Evolutionary conservation across 2,113 vertebrate genomes (phyloP), one percentile per base, ranked within the genome.

Genomic region (Megaleporinus macrocephalus): DNA sequence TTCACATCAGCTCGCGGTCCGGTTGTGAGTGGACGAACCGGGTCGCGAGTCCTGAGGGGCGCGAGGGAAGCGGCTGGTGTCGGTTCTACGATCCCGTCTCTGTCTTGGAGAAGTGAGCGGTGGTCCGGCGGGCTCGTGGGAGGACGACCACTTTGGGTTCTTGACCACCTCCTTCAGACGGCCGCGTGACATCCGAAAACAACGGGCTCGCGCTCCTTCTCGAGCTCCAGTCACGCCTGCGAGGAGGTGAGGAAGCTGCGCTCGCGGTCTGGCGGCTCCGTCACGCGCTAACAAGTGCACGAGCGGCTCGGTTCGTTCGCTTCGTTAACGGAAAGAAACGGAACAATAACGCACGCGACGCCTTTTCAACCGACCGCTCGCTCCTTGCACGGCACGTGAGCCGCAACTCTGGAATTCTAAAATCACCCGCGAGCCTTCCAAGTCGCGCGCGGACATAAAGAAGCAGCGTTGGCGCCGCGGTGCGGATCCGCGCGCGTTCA

Each of bases 381-480:
- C 4, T 20, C 51, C 7, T 55, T 55, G 16, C 51, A 4, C 51
- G 27, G 26, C 62, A 30, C 24, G 1, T 41, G 57, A 75, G 57
- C 15, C 18, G 73, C 12, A 15, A 13, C 59, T 26, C 53, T n/a
- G 51, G 1, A 16, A 1, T 0, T 57, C 36, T 44, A 20, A 44
- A 1, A 11, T 75, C 6, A 18, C n/a, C 22, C 55, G 26, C 6
- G 41, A 76, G 4, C 3, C 29, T 14, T 6, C 2, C 53, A 36
- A 27, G 13, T 14, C 24, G 27, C 62, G 82, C 27, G 26, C 77
- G 18, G 83, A 29, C 51, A 29, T 62, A 18, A 75, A 53, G 6
- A 20, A 36, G 7, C 36, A 36, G 36, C 7, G 7, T 57, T 57
- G 53, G 57, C 57, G 57, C 57, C 57, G 3, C 24, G 9, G 10